Conservation (phyloP, 2,797 vertebrate genomes). For the Coracias cyanogaster region DNA sequence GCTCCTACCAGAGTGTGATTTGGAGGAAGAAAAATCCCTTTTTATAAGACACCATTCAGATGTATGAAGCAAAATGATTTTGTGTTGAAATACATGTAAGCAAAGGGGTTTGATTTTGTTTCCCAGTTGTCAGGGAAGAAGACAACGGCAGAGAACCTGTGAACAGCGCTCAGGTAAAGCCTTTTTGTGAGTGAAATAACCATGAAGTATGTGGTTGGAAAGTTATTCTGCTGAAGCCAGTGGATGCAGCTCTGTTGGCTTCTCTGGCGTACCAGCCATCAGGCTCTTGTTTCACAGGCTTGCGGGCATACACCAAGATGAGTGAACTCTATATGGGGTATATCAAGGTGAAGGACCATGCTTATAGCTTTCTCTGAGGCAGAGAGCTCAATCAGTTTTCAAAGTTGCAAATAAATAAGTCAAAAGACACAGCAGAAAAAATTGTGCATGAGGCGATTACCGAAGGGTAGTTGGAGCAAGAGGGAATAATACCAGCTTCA, state of each 20-base stretch:
- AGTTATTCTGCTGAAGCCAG: neutral
- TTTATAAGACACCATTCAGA: neutral
- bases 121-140: neutral
- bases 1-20: neutral
- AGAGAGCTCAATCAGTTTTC: neutral
- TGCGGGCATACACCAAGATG: neutral
- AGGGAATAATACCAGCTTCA: neutral
- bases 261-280: neutral
- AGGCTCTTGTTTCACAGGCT: neutral
- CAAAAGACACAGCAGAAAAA: conserved; percentile 7
- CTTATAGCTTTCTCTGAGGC: neutral
- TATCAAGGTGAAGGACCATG: neutral
- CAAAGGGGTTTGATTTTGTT: neutral
- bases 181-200: neutral
- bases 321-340: neutral
- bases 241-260: neutral
- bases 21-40: conserved; percentile 6
- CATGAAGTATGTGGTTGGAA: neutral
- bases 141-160: neutral
- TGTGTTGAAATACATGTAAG: neutral
- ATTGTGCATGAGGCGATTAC: neutral
- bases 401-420: conserved; percentile 29
- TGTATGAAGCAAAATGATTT: neutral
- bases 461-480: neutral
- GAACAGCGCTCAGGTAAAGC: neutral